Conservation (phyloP, 2,113 vertebrate genomes). For the Actenoides lindsayi region DNA sequence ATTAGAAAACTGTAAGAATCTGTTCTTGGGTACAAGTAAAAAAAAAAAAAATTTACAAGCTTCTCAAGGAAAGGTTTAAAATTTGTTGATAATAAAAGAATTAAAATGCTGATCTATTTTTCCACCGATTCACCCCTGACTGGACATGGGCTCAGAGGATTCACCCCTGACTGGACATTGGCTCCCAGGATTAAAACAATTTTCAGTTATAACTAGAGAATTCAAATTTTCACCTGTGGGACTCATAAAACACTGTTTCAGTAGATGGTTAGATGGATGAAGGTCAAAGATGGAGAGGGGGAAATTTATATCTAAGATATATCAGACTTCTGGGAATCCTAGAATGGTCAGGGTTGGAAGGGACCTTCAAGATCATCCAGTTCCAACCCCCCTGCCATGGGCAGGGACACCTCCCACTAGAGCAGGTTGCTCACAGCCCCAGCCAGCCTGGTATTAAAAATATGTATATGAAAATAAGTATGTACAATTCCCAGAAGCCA, state of each 20-base stretch:
- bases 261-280: not conserved
- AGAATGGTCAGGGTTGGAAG: too few species aligned
- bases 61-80: not conserved
- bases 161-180: not conserved
- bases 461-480: not conserved
- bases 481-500: not conserved
- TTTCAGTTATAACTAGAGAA: not conserved
- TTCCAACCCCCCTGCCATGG: too few species aligned
- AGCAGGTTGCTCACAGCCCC: too few species aligned
- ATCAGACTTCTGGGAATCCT: not conserved
- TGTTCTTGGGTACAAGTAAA: not conserved
- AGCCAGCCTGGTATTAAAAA: not conserved
- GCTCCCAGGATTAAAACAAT: not conserved
- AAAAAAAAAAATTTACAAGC: not conserved
- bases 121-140: not conserved
- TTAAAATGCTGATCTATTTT: not conserved
- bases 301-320: too few species aligned
- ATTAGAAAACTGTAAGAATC: not conserved
- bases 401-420: too few species aligned
- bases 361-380: too few species aligned
- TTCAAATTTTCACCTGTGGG: not conserved
- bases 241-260: not conserved
- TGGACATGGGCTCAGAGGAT: not conserved
- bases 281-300: not conserved
- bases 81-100: not conserved